A percentile compares a stretch with the other conserved stretches of the same genome.
Evolutionary conservation across 37 sponge, comb jelly and placozoan genomes (phyloP).

Genomic region (Spongilla lacustris): DNA sequence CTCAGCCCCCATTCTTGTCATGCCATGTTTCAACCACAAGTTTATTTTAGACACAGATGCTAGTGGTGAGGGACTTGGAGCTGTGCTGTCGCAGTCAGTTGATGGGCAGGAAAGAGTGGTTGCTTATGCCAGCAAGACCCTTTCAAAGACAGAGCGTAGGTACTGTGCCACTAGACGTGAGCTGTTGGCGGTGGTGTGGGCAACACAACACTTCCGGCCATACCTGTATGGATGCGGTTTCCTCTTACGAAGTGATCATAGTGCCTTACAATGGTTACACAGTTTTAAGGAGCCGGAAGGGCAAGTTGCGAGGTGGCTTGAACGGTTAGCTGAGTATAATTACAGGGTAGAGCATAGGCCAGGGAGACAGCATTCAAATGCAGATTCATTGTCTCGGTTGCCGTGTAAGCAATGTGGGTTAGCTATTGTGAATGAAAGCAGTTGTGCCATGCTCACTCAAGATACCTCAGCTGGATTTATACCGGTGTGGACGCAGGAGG

Average conservation of each 20-base stretch:
- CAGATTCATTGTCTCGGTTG: conserved; percentile 11
- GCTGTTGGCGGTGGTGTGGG: conserved; percentile 42
- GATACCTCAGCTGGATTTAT: too few relatives aligned
- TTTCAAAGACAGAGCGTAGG: conserved; percentile 4
- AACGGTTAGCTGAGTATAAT: not conserved
- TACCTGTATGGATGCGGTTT: conserved; percentile 19
- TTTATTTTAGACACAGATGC: conserved; percentile 45
- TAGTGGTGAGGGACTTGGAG: conserved; percentile 26
- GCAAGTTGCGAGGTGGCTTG: conserved; percentile 5
- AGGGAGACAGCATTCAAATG: conserved; percentile 40
- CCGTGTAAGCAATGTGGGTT: not conserved
- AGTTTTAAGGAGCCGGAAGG: conserved; percentile 7
- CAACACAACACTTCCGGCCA: conserved; percentile 19
- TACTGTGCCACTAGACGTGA: conserved; percentile 25
- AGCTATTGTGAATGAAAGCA: too few relatives aligned
- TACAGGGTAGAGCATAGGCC: conserved; percentile 15
- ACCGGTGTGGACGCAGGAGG: too few relatives aligned
- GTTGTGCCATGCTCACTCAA: too few relatives aligned
- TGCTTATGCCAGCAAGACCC: conserved; percentile 27
- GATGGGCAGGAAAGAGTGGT: not conserved
- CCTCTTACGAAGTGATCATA: conserved; percentile 7
- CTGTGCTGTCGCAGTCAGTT: conserved; percentile 14
- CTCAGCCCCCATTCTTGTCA: conserved; percentile 10
- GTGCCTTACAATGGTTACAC: not conserved
- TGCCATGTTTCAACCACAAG: not conserved